Conservation (phyloP, 2,797 vertebrate species). For the Glyptemys insculpta region DNA sequence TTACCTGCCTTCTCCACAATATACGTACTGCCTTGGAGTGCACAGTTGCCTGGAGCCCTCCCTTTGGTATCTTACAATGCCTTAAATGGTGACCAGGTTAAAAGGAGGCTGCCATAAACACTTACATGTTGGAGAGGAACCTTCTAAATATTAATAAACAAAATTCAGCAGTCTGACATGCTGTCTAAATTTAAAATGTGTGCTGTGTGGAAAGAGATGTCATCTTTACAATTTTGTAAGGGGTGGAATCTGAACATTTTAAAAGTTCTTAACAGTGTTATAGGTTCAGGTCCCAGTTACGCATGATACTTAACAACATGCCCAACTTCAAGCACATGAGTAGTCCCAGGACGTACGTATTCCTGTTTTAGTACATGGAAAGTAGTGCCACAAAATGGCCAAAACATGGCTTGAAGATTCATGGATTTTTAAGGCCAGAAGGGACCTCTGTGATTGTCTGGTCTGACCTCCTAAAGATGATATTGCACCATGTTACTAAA, state of each 20-base stretch:
- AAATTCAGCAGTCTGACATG: neutral
- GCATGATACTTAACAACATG: neutral
- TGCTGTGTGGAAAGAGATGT: neutral
- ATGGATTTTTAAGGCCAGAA: constrained; percentile 22
- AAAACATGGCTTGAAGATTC: neutral
- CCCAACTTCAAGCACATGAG: neutral
- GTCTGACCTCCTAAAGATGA: neutral
- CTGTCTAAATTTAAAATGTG: neutral
- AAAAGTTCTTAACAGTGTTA: neutral
- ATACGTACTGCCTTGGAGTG: neutral
- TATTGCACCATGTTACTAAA: neutral
- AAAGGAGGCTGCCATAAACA: neutral
- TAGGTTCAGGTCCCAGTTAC: neutral
- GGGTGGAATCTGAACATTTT: neutral
- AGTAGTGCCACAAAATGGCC: neutral
- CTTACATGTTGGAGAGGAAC: neutral
- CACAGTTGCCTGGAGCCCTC: neutral
- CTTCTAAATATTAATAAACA: neutral
- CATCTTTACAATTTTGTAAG: accelerated
- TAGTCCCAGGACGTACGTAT: neutral
- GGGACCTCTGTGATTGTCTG: neutral
- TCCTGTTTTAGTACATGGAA: neutral
- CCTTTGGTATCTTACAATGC: neutral
- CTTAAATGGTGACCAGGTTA: neutral
- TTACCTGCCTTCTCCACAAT: neutral